Base-by-base conservation (phyloP, 1,140 invertebrate species). In the Medauroidea extradentata region DNA sequence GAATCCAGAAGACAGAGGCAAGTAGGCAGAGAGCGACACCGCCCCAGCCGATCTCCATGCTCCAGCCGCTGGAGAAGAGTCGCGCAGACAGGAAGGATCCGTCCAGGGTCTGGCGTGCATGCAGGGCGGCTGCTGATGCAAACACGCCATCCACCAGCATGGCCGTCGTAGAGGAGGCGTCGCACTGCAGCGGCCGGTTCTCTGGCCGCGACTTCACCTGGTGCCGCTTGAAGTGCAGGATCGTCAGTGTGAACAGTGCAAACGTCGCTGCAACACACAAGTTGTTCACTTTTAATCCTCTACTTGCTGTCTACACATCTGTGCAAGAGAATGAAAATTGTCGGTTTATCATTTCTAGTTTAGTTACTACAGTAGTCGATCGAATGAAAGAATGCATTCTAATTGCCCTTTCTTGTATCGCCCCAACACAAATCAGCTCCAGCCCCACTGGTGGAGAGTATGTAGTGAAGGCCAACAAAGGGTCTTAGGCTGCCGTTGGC, bases 201-300 rank as follows among this genome's bases (percentile, higher is more conserved):
- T 79, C 76, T 0, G 83, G 79, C 5, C 81, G 49, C 23, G 29
- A 73, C 34, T 69, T 82, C 8, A 84, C 84, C 65, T 90, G 87
- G 44, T 85, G 81, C 11, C 91, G 79, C 70, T 95, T 94, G 71
- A 91, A 91, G 69, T 94, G 88, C 66, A 94, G 93, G 70, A 95
- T 94, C 74, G 89, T 89, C 49, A 94, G 75, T 1, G 90, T 92
- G 75, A 95, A 94, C 49, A 92, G 80, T 25, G 90, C 90, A 69
- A 95, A 95, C 0, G 90, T 83, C 25, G 90, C 90, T 93, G 79
- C 9, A 82, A 84, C 65, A 67, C 60, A 65, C n/a, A n/a, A n/a
- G n/a, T n/a, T n/a, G n/a, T n/a, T n/a, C n/a, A n/a, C n/a, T n/a
- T n/a, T n/a, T n/a, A n/a, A n/a, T n/a, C n/a, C n/a, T n/a, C n/a